Evolutionary conservation across 2,797 vertebrate genomes (phyloP), one percentile per base, ranked within the genome.

Genomic region (Steatocranus sp.): DNA sequence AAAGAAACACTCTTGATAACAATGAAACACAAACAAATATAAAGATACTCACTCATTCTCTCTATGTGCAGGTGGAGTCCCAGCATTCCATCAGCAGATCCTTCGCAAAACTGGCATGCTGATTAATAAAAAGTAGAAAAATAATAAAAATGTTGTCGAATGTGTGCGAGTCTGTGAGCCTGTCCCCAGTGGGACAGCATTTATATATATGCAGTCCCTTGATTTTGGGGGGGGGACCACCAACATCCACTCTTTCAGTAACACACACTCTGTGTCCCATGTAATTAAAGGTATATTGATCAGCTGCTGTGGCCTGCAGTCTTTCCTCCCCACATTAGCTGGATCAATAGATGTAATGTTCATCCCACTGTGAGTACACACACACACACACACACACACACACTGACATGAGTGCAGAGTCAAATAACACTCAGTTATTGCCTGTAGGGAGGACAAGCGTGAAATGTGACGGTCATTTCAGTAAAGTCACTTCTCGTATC

Each of bases 261-360:
- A 75, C 88, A 80, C 80, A 82, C 58, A 66, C 80, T 84, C 83
- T 76, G 78, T 49, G 41, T 76, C 43, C 49, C 78, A 79, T 91
- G 93, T 96, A 96, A 97, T 97, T 96, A 96, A 91, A 85, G 85
- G 78, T 32, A 25, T 96, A 97, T 96, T 96, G 96, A 97, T 96
- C 90, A 91, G 87, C 89, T 87, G 83, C 73, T 80, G 68, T 92
- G 93, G 92, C 96, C 96, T 85, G 88, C 50, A 93, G 96, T 93
- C 88, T 92, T 96, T 96, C 95, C 95, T 95, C 90, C 87, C 85
- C 88, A 93, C 94, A 96, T 96, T 96, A 96, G 90, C 48, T 84
- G 80, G 89, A 96, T 97, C 96, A 95, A 97, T 97, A 96, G 51
- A 84, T 94, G 90, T 93, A 93, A 96, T 96, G 95, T 95, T 93